Conservation (phyloP, 2,113 vertebrate genomes). For the Osmerus eperlanus region DNA sequence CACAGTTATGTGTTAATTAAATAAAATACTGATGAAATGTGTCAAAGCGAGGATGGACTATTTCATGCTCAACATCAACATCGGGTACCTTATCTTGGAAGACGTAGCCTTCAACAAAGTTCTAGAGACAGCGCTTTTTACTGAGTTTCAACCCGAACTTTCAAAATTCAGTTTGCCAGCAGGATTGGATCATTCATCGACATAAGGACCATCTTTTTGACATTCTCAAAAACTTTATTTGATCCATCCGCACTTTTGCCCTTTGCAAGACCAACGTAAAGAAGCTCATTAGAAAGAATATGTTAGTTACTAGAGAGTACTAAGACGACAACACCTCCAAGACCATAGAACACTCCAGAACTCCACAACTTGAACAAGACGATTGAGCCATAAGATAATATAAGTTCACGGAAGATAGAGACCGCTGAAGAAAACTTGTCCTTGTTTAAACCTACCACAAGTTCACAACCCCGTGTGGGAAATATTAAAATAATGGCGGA, state of each 20-base stretch:
- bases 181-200: constrained; percentile 25
- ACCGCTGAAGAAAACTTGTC: constrained; percentile 25
- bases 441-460: constrained; percentile 30
- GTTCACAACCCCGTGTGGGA: constrained; percentile 9
- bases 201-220: constrained; percentile 24
- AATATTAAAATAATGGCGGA: constrained; percentile 15
- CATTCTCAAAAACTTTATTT: constrained; percentile 40
- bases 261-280: not conserved
- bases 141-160: constrained; percentile 1
- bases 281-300: constrained; percentile 21
- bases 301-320: not conserved
- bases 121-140: constrained; percentile 27
- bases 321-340: no score
- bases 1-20: not conserved
- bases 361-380: no score
- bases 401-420: no score
- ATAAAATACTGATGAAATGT: not conserved
- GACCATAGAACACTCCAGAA: no score
- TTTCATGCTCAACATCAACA: not conserved
- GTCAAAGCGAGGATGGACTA: no score
- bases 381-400: no score
- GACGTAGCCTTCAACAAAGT: constrained; percentile 50
- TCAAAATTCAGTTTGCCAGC: constrained; percentile 6
- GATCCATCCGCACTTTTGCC: constrained; percentile 6
- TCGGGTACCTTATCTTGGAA: constrained; percentile 23